Conservation (phyloP, 2,113 vertebrate genomes). For the Eurystomus gularis region DNA sequence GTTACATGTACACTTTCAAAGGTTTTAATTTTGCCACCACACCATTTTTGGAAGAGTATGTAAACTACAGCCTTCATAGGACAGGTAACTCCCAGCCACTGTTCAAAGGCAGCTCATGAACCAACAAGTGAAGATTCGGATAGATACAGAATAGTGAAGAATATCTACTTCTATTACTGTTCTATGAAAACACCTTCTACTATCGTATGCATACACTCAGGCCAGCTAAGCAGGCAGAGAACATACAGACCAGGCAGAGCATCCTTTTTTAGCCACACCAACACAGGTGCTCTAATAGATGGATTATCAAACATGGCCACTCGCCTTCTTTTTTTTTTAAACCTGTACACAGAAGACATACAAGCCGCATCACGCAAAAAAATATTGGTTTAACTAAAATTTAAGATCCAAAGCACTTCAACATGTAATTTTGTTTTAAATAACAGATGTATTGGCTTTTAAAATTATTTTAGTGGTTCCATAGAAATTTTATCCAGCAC, state of each 20-base stretch:
- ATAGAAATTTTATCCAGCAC: background rate
- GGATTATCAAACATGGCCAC: background rate
- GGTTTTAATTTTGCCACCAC: background rate
- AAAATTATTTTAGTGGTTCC: background rate
- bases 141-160: background rate
- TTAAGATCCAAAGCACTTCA: background rate
- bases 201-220: background rate
- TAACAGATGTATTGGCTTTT: background rate
- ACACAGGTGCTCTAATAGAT: background rate
- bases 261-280: background rate
- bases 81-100: background rate
- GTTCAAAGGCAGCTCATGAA: background rate
- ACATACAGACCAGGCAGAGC: background rate
- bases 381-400: background rate
- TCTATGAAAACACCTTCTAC: background rate
- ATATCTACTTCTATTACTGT: background rate
- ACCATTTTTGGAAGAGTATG: background rate
- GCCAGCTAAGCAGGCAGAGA: background rate
- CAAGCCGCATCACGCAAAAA: background rate
- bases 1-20: background rate
- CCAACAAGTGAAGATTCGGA: background rate
- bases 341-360: background rate
- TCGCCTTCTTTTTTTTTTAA: background rate
- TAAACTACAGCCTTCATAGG: background rate
- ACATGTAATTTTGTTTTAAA: background rate